Evolutionary conservation across 2,113 vertebrate genomes (phyloP), one percentile per base, ranked within the genome.

Genomic region (Microcebus tavaratra): DNA sequence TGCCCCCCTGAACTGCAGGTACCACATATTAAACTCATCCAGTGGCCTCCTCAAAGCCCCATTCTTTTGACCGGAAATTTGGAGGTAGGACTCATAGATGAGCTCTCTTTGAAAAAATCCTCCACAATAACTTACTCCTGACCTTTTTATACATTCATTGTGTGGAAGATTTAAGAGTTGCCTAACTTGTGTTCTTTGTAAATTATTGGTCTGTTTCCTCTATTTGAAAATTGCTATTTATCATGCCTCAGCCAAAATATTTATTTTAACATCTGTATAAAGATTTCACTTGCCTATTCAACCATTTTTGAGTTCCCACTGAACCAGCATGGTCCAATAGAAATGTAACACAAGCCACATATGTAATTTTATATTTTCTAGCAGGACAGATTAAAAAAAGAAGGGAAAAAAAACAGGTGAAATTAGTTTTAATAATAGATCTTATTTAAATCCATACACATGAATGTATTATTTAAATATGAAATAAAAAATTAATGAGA

Each of bases 131-230:
- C 72, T 17, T 39, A 9, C n/a, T 80, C 7, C 17, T 80, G 90
- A 78, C 39, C 10, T 17, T 83, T 67, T 53, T 39, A 25, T n/a
- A 21, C 25, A 20, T 11, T 73, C 65, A 90, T 0, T 4, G 11
- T 59, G 11, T n/a, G 8, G 68, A 72, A 72, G 63, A 14, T 39
- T 87, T 88, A 55, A 91, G 45, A 78, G 20, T 76, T 57, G 17
- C 57, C 39, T 86, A 42, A 50, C 29, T 42, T 73, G 55, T 83
- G 95, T 96, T 89, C 42, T 88, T 86, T 83, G 63, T 90, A 88
- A 87, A 90, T 87, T 92, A 42, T 70, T 75, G 57, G 50, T 80
- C 76, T 95, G 53, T 29, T 91, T 91, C 14, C 25, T 88, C 6
- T 36, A 27, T 88, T 76, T 85, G 73, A 90, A 90, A 83, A 76